A percentile compares a stretch with the other conserved stretches of the same genome.
Conservation (phyloP, 2,888 invertebrate species). For the Oscheius onirici region DNA sequence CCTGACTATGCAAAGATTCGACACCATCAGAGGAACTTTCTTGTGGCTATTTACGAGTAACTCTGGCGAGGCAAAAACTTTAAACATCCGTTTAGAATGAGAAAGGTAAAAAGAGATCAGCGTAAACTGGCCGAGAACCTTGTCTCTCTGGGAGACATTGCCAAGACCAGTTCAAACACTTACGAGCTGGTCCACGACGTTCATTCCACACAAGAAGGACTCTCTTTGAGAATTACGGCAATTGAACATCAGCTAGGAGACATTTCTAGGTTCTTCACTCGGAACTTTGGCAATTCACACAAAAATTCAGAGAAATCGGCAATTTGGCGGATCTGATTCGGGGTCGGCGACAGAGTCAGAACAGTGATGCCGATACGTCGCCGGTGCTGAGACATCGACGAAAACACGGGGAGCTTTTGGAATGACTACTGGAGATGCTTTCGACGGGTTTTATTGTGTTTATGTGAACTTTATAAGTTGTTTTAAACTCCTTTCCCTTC, state of each 20-base stretch:
- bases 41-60: slow-evolving; percentile 98
- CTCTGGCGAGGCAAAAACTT: slow-evolving; percentile 25
- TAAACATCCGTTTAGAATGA: slow-evolving; percentile 79
- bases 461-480: too few relatives aligned
- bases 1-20: slow-evolving; percentile 94
- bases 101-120: slow-evolving; percentile 99
- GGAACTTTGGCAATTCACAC: not conserved
- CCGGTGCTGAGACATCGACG: slow-evolving; percentile 15
- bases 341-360: slow-evolving; percentile 16
- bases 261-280: slow-evolving; percentile 35
- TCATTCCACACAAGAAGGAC: slow-evolving; percentile 89
- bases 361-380: slow-evolving; percentile 16
- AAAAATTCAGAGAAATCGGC: slow-evolving; percentile 2
- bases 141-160: slow-evolving; percentile 98
- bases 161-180: slow-evolving; percentile 98
- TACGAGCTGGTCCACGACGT: slow-evolving; percentile 98
- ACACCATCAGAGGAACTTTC: slow-evolving; percentile 97
- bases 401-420: slow-evolving; percentile 22
- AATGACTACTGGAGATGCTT: not conserved
- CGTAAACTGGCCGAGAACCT: slow-evolving; percentile 98
- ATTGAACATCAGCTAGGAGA: slow-evolving; percentile 78
- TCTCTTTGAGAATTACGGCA: slow-evolving; percentile 90
- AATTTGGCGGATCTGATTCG: slow-evolving; percentile 24
- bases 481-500: not conserved
- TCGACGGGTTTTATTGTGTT: slow-evolving; percentile 10